Percentiles rank a stretch among this genome's conserved stretches.
These are phyloP conservation scores for Cecropterus lyciades DNA, from an alignment of 1,140 invertebrate species.

Conservation along the genomic window DNA sequence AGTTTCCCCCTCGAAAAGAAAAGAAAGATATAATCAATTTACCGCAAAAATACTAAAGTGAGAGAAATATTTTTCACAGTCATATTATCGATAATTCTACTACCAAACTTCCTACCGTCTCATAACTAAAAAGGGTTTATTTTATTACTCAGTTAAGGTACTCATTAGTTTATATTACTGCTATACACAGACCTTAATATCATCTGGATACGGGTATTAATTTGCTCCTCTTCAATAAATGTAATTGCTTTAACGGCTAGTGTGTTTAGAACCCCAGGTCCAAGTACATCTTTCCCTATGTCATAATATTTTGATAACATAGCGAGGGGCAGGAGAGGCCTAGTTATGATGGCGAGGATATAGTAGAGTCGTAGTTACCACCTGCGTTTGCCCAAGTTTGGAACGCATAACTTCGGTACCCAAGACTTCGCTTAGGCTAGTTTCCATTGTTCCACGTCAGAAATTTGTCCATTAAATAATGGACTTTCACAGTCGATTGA, in stretches of 20 bases:
- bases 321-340: slow-evolving; percentile 1
- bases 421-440: neutral
- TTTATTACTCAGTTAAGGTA: too few relatives aligned
- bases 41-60: too few relatives aligned
- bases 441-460: slow-evolving; percentile 6
- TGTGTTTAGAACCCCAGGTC: neutral
- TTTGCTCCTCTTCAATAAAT: slow-evolving; percentile 14
- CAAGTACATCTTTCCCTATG: neutral
- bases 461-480: too few relatives aligned
- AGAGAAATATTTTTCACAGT: too few relatives aligned
- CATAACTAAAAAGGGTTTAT: too few relatives aligned
- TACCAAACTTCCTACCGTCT: too few relatives aligned
- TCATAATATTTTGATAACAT: slow-evolving; percentile 12
- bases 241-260: slow-evolving; percentile 17
- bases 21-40: too few relatives aligned
- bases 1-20: too few relatives aligned
- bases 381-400: slow-evolving; percentile 32
- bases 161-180: too few relatives aligned
- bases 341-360: slow-evolving; percentile 13
- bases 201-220: slow-evolving; percentile 13
- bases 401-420: slow-evolving; percentile 22
- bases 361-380: slow-evolving; percentile 28
- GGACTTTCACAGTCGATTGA: too few relatives aligned
- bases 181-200: neutral
- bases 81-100: too few relatives aligned